Percentiles rank a stretch among this genome's conserved stretches.
Conservation (phyloP, 64 coral and sea anemone genomes). For the Actinia tenebrosa region DNA sequence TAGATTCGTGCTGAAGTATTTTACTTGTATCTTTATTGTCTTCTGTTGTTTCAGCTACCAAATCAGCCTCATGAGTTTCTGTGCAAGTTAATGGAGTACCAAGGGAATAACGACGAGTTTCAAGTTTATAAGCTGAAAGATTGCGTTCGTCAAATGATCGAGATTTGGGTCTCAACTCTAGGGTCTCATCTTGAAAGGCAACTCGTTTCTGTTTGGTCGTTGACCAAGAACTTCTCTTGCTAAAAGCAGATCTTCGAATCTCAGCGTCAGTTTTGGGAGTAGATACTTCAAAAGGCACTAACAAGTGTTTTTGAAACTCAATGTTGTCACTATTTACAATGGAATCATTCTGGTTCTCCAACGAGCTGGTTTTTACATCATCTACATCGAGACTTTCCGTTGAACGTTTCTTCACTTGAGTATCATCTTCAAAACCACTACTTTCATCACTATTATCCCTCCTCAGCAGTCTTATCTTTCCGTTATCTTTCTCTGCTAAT, state of each 20-base stretch:
- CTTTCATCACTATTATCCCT: constrained; percentile 72
- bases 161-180: background rate
- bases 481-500: constrained; percentile 14
- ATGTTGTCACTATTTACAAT: background rate
- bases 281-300: background rate
- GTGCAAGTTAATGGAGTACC: background rate
- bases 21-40: background rate
- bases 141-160: background rate
- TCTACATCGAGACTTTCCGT: constrained; percentile 2
- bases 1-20: background rate
- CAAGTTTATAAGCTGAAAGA: background rate
- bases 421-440: constrained; percentile 82
- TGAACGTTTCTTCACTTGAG: constrained; percentile 9
- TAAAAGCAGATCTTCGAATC: background rate
- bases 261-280: background rate
- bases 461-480: constrained; percentile 15
- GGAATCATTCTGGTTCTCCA: background rate
- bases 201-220: constrained; percentile 10
- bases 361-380: background rate
- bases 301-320: background rate
- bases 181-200: background rate
- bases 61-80: background rate
- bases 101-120: background rate
- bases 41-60: background rate
- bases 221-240: background rate